Evolutionary conservation across 2,797 vertebrate species (phyloP), one percentile per base, ranked within the genome.

Genomic region (Bucorvus abyssinicus): DNA sequence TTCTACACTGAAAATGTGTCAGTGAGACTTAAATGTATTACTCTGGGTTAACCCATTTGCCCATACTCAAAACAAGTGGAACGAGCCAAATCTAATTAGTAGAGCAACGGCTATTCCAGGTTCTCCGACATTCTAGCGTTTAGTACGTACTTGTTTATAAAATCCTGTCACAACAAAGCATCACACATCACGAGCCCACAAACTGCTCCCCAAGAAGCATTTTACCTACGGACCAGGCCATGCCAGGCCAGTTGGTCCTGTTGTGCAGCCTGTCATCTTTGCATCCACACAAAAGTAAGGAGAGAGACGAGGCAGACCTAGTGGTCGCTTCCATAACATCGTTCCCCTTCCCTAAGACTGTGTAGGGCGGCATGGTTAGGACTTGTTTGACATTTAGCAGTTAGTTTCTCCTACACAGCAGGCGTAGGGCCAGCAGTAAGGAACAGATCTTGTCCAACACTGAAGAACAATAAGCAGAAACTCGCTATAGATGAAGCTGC

Each of bases 241-340:
- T 2, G 11, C 34, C 53, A 57, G 3, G 24, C 27, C 32, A 49
- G 9, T 19, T 0, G 0, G 20, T 67, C 30, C 24, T 45, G 27
- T 15, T 29, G 21, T 17, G 30, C 12, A 57, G 47, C 29, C 24
- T 73, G 12, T 30, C 50, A 9, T 87, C 60, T 88, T 56, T 47
- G 30, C 32, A 69, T 5, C 42, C 64, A 47, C 42, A 75, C 36
- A 49, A 68, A 86, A 77, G 34, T 2, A 74, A 17, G 19, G 52
- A 36, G 14, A 70, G 29, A 80, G 34, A 61, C 9, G 40, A 71
- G 8, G 14, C 0, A 75, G 50, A 87, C 20, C 11, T 50, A 38
- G 12, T 9, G 24, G 12, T 57, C 65, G 65, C 32, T 75, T 69
- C 22, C 16, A 44, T 23, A 68, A 61, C 21, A 30, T 47, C n/a